These are phyloP conservation scores for Pholis gunnellus DNA, from an alignment of 2,113 vertebrate genomes.

Conservation along the genomic window DNA sequence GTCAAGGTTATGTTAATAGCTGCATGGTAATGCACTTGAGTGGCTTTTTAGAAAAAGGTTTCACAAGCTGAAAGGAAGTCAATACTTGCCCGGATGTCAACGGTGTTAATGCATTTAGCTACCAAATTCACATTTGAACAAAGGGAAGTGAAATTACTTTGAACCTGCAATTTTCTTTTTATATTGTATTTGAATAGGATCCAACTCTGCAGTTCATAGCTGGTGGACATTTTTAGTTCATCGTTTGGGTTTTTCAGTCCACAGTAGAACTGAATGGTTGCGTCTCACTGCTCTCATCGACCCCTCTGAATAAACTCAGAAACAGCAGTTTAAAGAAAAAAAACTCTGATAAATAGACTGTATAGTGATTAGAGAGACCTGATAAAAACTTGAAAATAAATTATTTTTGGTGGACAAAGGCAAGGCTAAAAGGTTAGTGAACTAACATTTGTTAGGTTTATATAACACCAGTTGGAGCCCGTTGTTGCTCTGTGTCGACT, in stretches of 20 bases:
- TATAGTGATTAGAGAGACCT: background rate
- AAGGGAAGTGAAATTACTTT: background rate
- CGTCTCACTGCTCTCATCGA: slow-evolving; percentile 8
- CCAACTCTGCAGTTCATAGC: background rate
- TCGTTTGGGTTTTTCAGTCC: slow-evolving; percentile 7
- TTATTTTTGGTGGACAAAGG: background rate
- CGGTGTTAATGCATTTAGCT: background rate
- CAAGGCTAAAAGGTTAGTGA: background rate
- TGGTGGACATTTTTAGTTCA: background rate
- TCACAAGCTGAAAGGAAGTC: slow-evolving; percentile 14
- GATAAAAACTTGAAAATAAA: background rate
- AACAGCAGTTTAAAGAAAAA: slow-evolving; percentile 3
- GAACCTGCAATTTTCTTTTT: background rate
- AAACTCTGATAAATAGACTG: background rate
- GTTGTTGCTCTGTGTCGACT: background rate
- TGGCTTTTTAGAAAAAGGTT: slow-evolving; percentile 38
- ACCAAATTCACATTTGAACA: slow-evolving; percentile 9
- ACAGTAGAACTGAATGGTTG: background rate
- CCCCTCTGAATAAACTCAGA: slow-evolving; percentile 5
- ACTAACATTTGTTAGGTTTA: background rate
- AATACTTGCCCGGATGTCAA: background rate
- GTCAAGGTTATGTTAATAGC: slow-evolving; percentile 37
- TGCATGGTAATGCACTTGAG: slow-evolving; percentile 42
- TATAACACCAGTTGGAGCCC: background rate
- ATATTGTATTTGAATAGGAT: background rate